These are phyloP conservation scores for Leucoraja erinaceus DNA, from an alignment of 2,113 vertebrate species.

Conservation along the genomic window DNA sequence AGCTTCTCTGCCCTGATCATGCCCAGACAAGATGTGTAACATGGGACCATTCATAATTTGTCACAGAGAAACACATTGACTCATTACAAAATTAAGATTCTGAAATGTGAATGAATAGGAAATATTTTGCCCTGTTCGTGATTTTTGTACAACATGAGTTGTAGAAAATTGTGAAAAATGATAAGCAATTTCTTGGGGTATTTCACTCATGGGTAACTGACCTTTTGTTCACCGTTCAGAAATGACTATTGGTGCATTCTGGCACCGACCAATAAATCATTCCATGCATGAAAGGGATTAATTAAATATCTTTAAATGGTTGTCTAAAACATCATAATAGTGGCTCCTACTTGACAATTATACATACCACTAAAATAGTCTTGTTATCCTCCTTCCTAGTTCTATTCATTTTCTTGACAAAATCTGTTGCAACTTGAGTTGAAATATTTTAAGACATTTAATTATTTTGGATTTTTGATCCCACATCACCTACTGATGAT, in stretches of 20 bases:
- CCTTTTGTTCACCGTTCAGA: background rate
- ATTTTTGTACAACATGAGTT: background rate
- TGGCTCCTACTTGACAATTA: background rate
- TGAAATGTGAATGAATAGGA: background rate
- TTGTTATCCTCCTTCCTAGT: background rate
- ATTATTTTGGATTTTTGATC: background rate
- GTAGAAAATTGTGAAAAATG: background rate
- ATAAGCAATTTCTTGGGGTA: background rate
- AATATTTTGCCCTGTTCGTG: background rate
- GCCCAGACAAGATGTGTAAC: background rate
- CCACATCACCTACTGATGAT: background rate
- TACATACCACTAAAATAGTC: background rate
- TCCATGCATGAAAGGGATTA: background rate
- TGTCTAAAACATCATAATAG: background rate
- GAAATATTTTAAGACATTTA: background rate
- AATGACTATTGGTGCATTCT: background rate
- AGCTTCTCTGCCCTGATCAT: background rate
- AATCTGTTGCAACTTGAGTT: background rate
- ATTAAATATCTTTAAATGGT: background rate
- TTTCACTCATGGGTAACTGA: background rate
- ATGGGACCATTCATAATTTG: background rate
- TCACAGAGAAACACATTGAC: background rate
- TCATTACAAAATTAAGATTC: background rate
- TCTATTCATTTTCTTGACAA: background rate
- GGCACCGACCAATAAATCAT: background rate